A percentile compares a stretch with the other conserved stretches of the same genome.
Evolutionary conservation across 1,140 invertebrate genomes (phyloP).

Genomic region (Phymorhynchus buccinoides): DNA sequence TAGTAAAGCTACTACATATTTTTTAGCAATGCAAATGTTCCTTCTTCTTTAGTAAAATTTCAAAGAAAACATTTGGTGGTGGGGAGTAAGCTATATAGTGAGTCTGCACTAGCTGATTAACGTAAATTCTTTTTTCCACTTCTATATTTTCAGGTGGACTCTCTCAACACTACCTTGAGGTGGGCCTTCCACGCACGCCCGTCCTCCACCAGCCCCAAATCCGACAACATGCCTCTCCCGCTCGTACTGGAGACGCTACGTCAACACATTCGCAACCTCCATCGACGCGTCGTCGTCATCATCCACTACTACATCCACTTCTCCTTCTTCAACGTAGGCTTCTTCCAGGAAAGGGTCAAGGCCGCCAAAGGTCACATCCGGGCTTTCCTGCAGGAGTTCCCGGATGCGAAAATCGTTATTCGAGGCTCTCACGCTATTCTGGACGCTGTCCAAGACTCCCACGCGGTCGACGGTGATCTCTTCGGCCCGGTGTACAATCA

Average conservation of each 20-base stretch:
- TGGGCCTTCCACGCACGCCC: not conserved
- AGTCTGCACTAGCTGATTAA: no score
- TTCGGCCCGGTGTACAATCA: slow-evolving; percentile 4
- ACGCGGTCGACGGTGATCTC: not conserved
- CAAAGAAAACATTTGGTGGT: no score
- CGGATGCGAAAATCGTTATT: slow-evolving; percentile 6
- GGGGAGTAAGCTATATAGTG: no score
- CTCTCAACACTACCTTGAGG: not conserved
- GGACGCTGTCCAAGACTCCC: not conserved
- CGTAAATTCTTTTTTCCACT: no score
- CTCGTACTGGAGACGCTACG: not conserved
- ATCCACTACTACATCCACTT: slow-evolving; percentile 35
- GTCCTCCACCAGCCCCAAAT: not conserved
- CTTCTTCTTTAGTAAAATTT: no score
- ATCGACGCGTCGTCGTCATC: not conserved
- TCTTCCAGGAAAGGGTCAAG: not conserved
- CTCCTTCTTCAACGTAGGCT: not conserved
- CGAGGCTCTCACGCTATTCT: slow-evolving; percentile 18
- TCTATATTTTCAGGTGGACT: no score
- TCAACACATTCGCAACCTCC: not conserved
- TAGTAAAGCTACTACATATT: no score
- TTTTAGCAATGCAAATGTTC: no score
- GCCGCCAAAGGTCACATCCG: not conserved
- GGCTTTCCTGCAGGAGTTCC: not conserved
- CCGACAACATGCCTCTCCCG: not conserved